Percentiles rank a stretch among this genome's conserved stretches.
Evolutionary conservation across 2,113 vertebrate species (phyloP).

Genomic region (Toxostoma redivivum): DNA sequence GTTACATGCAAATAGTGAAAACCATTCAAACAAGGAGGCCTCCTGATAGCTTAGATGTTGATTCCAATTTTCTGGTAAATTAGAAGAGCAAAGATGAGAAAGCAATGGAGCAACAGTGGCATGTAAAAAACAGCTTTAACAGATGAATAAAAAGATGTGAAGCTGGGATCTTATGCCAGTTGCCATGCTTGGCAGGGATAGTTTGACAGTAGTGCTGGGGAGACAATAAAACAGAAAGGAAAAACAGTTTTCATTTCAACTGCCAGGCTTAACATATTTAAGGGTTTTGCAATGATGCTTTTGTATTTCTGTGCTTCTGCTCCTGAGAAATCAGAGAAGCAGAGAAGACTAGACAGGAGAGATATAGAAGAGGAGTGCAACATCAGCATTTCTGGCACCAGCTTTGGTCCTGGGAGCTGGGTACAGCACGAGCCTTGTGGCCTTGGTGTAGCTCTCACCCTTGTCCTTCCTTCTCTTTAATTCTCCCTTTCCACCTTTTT

Average conservation of each 20-base stretch:
- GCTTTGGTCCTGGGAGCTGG: neutral
- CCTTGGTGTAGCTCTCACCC: neutral
- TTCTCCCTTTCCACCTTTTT: neutral
- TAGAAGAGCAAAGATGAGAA: neutral
- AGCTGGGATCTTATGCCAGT: neutral
- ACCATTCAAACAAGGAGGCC: neutral
- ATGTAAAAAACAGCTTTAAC: neutral
- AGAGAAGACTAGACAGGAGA: neutral
- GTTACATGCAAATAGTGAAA: neutral
- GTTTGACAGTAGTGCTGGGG: neutral
- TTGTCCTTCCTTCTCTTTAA: neutral
- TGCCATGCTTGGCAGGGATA: neutral
- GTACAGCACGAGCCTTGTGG: neutral
- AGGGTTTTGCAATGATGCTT: neutral
- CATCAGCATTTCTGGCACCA: neutral
- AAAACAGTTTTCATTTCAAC: neutral
- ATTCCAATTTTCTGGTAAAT: constrained; percentile 7
- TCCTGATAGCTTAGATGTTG: neutral
- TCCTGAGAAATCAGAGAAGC: neutral
- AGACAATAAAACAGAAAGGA: constrained; percentile 14
- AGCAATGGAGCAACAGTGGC: neutral
- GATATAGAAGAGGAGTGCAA: neutral
- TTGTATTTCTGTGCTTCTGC: neutral
- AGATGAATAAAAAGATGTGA: constrained; percentile 14
- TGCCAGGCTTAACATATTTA: neutral